phyloP scores from a whole-genome alignment of 2,113 vertebrate genomes.

The Sakesphorus luctuosus region DNA sequence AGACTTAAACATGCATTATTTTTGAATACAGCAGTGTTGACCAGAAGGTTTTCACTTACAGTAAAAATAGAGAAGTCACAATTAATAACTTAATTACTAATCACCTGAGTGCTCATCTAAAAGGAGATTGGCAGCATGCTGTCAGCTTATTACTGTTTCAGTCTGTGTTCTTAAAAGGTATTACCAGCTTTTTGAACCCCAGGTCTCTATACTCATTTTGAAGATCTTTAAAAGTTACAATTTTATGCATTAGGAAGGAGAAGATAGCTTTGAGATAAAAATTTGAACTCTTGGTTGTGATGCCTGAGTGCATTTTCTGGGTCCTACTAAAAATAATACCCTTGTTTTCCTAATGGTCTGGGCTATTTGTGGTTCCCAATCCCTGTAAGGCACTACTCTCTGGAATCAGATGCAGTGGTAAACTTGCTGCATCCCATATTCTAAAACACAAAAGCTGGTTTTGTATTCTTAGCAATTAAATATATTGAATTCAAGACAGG shows the following conservation, averaged over 20 bases:
- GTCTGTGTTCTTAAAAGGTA: background rate
- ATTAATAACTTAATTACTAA: background rate
- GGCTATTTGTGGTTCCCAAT: background rate
- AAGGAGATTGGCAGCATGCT: background rate
- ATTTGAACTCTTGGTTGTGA: background rate
- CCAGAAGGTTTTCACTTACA: background rate
- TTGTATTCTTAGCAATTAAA: background rate
- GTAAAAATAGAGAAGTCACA: background rate
- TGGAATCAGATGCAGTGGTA: background rate
- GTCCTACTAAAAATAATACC: background rate
- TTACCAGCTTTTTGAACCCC: background rate
- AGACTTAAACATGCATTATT: background rate
- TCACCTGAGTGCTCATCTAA: background rate
- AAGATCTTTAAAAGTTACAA: background rate
- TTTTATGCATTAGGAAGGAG: background rate
- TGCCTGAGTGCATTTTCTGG: background rate
- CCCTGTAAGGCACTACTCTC: background rate
- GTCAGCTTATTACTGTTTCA: conserved; percentile 4
- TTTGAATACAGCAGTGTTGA: background rate
- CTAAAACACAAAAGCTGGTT: background rate
- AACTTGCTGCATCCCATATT: background rate
- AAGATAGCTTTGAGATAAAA: background rate
- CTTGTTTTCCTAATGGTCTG: background rate
- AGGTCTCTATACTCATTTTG: background rate
- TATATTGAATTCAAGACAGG: background rate